Conservation (phyloP, 2,113 vertebrate genomes). For the Zosterops pallidus region DNA sequence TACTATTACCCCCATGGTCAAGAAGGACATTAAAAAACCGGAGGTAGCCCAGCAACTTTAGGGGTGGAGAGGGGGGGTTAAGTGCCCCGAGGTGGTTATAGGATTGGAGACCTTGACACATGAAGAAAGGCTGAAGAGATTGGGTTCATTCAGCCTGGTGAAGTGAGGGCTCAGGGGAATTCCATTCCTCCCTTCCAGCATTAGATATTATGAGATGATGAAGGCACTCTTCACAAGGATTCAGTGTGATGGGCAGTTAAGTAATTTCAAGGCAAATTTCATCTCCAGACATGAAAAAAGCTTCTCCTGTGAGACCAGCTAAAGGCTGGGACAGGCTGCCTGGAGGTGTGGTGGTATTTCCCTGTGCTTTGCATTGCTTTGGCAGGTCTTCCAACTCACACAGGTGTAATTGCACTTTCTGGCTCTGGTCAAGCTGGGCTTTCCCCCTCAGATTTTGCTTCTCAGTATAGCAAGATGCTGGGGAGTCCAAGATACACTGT, state of each 20-base stretch:
- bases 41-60: background rate
- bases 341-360: background rate
- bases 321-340: background rate
- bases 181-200: background rate
- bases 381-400: fast-evolving
- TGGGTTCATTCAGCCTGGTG: background rate
- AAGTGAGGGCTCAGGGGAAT: fast-evolving
- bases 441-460: background rate
- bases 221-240: background rate
- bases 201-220: background rate
- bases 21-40: background rate
- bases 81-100: fast-evolving
- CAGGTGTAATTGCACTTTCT: background rate
- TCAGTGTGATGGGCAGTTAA: background rate
- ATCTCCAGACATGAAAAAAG: background rate
- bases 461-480: background rate
- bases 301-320: background rate
- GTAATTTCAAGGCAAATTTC: background rate
- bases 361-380: background rate
- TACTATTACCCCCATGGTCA: background rate
- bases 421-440: background rate
- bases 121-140: background rate
- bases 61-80: fast-evolving
- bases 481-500: background rate
- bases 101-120: background rate